phyloP scores from a whole-genome alignment of 2,113 vertebrate genomes.

The Lasiurus cinereus region DNA sequence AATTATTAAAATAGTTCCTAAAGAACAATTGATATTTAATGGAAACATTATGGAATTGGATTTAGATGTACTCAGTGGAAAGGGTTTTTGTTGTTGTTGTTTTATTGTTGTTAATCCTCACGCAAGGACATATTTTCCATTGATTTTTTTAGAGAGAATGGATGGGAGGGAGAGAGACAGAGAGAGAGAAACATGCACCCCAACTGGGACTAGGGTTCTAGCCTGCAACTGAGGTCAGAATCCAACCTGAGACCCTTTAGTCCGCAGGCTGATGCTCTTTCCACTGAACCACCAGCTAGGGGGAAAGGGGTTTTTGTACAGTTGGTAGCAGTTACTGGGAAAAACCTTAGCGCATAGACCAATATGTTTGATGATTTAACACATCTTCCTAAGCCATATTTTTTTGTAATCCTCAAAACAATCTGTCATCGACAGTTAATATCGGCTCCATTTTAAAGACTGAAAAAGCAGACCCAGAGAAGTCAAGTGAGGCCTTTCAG shows the following conservation, averaged over 20 bases:
- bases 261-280: too few species aligned
- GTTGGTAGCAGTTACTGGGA: not conserved
- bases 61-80: not conserved
- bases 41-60: slow-evolving; percentile 15
- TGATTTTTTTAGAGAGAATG: too few species aligned
- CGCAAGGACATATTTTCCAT: too few species aligned
- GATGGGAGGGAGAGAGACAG: too few species aligned
- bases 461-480: not conserved
- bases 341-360: not conserved
- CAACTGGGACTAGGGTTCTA: too few species aligned
- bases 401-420: slow-evolving; percentile 29
- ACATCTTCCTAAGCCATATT: slow-evolving; percentile 1
- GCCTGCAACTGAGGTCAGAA: too few species aligned
- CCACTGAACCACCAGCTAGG: too few species aligned
- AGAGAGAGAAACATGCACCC: too few species aligned
- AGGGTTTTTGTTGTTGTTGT: not conserved
- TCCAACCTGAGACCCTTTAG: too few species aligned
- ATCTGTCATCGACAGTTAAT: not conserved
- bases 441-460: not conserved
- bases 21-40: not conserved
- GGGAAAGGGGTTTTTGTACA: not conserved
- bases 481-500: not conserved
- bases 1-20: slow-evolving; percentile 7
- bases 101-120: too few species aligned
- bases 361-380: not conserved